phyloP scores from a whole-genome alignment of 1,140 invertebrate species.

The Drosophila guanche region DNA sequence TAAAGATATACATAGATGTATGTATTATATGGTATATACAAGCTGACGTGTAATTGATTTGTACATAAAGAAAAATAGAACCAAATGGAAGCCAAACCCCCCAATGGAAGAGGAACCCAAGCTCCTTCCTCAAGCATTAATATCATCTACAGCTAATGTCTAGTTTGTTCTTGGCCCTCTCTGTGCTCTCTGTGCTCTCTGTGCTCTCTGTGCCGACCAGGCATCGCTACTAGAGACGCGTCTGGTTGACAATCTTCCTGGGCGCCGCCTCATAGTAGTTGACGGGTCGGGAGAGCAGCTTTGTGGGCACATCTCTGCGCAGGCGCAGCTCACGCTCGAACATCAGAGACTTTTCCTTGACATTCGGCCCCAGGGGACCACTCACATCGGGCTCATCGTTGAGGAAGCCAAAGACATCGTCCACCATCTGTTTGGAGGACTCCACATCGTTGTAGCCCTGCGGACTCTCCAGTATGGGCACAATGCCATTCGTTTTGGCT shows the following conservation, averaged over 20 bases:
- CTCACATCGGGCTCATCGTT: conserved; percentile 83
- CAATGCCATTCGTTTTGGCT: conserved; percentile 9
- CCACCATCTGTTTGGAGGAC: conserved; percentile 84
- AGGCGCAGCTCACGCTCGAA: conserved; percentile 75
- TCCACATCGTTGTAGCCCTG: conserved; percentile 82
- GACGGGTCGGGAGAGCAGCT: conserved; percentile 80
- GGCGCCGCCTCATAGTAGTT: conserved; percentile 80
- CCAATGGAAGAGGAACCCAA: background rate
- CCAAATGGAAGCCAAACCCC: background rate
- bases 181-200: conserved; percentile 17
- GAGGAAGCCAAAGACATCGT: conserved; percentile 85
- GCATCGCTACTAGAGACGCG: conserved; percentile 65
- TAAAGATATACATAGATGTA: conserved; percentile 12
- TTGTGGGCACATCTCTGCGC: conserved; percentile 73
- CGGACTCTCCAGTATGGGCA: conserved; percentile 32
- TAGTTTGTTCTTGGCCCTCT: conserved; percentile 55
- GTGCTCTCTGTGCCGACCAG: conserved; percentile 23
- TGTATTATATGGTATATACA: conserved; percentile 43
- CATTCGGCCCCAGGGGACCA: conserved; percentile 73
- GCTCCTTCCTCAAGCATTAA: background rate
- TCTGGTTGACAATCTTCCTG: conserved; percentile 72
- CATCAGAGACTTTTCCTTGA: conserved; percentile 80
- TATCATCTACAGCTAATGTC: conserved; percentile 23
- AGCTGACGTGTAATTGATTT: conserved; percentile 42
- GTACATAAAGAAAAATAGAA: conserved; percentile 40